Conservation (phyloP, 2,113 vertebrate species). For the Ondatra zibethicus region DNA sequence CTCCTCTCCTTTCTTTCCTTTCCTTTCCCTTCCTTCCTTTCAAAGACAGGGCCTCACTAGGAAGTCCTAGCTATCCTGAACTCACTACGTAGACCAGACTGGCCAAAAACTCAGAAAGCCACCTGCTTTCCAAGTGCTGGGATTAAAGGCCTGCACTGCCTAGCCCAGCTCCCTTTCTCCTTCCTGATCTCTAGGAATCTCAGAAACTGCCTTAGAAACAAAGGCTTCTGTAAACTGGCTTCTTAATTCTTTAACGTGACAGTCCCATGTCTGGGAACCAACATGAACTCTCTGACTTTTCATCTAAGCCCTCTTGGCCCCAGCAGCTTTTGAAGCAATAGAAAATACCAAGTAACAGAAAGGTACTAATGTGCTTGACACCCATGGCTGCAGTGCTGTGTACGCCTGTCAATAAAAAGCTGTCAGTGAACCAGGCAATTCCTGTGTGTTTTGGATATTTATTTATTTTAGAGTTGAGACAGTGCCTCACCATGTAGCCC, state of each 20-base stretch:
- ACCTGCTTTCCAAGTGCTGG: background rate
- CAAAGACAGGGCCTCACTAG: background rate
- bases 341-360: conserved; percentile 44
- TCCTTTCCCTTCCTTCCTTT: background rate
- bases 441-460: conserved; percentile 35
- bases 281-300: conserved; percentile 41
- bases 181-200: conserved; percentile 22
- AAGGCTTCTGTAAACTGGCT: conserved; percentile 3
- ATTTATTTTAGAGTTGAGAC: background rate
- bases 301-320: conserved; percentile 30
- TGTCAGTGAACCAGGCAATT: conserved; percentile 57
- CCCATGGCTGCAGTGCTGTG: conserved; percentile 34
- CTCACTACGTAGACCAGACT: background rate
- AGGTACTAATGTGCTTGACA: conserved; percentile 42
- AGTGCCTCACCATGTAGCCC: background rate
- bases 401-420: conserved; percentile 72
- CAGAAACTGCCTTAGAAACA: conserved; percentile 61
- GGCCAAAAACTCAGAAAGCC: background rate
- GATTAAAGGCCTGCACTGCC: background rate
- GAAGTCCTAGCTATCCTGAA: background rate
- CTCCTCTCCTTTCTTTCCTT: fast-evolving
- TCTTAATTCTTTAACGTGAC: conserved; percentile 31
- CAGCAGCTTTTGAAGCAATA: conserved; percentile 9
- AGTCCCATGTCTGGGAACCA: conserved; percentile 22
- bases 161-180: background rate